Conservation (phyloP, 2,113 vertebrate genomes). For the Isurus oxyrinchus region DNA sequence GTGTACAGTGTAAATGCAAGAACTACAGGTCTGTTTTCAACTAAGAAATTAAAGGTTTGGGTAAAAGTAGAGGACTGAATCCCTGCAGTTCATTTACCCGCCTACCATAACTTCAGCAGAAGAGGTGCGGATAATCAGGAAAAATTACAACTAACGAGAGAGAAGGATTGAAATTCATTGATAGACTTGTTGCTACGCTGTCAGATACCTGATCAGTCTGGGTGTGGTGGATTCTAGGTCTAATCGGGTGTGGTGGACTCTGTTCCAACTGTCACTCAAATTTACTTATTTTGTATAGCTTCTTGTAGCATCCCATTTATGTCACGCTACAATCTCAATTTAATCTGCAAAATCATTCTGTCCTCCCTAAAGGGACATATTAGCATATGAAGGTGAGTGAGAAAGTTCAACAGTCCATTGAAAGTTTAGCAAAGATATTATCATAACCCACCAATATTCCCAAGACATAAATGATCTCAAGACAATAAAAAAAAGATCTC, state of each 20-base stretch:
- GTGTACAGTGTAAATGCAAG: neutral
- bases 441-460: neutral
- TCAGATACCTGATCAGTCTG: neutral
- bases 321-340: neutral
- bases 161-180: too few relatives aligned
- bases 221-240: neutral
- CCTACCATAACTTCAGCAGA: neutral
- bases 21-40: neutral
- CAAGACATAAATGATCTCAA: too few relatives aligned
- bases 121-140: neutral
- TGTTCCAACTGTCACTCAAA: neutral
- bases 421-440: neutral
- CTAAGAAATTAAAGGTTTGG: neutral
- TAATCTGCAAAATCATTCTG: neutral
- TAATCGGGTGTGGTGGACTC: neutral
- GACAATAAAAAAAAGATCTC: neutral
- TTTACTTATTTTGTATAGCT: neutral
- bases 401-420: neutral
- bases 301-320: neutral
- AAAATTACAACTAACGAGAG: neutral
- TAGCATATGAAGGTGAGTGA: neutral
- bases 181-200: neutral
- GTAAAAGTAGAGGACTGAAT: neutral
- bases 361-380: neutral
- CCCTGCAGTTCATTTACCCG: neutral